Evolutionary conservation across 2,113 vertebrate species (phyloP), one percentile per base, ranked within the genome.

Genomic region (Spea bombifrons): DNA sequence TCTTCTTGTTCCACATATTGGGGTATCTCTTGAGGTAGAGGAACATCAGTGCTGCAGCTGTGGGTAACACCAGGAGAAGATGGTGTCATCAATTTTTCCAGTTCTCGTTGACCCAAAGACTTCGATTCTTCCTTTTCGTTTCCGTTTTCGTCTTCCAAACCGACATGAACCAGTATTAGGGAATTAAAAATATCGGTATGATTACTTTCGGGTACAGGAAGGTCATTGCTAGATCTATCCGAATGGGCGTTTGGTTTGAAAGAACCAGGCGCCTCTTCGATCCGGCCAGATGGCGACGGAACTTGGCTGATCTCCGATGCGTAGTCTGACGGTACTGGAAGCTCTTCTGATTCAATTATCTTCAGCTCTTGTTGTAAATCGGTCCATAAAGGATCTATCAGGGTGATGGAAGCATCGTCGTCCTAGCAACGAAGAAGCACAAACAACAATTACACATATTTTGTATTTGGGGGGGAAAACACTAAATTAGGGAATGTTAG

Each of bases 301-400:
- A 71, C 4, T 0, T 75, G 43, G 30, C 44, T 80, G 0, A 0
- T 68, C 71, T 84, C 81, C 5, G 73, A 48, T 9, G 49, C 5
- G 75, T 81, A 43, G 4, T 76, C 69, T 75, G 86, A 81, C 55
- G 86, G 67, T 0, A 83, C 70, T 3, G 86, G 53, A n/a, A 92
- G 79, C 17, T 94, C 91, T 63, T 97, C 94, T 53, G 94, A 89
- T 83, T 97, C 95, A 0, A 94, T 90, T 73, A 96, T 96, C 88
- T 92, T 95, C 80, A 96, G 86, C 80, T 97, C 94, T 57, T 93
- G 92, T 78, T 94, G 91, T 83, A 92, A 89, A 69, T 95, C 91
- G 5, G 91, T 85, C 94, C 94, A 95, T 44, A 87, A 70, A 0
- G 92, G 86, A 61, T 89, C 88, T 67, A 90, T 82, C 63, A 89